Conservation (phyloP, 2,797 vertebrate species). For the Leptatherina wallacei region DNA sequence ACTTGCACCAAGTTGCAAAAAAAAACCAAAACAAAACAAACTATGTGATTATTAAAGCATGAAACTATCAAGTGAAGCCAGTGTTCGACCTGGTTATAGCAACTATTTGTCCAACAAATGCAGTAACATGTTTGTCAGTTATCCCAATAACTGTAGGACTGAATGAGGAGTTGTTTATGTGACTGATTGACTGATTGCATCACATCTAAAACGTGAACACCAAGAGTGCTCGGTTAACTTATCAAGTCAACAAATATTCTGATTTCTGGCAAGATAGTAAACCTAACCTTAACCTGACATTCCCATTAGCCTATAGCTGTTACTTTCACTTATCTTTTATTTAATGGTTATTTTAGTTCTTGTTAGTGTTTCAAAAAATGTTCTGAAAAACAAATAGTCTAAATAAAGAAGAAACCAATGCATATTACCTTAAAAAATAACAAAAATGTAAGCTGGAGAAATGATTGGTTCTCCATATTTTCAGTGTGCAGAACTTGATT, state of each 20-base stretch:
- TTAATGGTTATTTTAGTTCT: neutral
- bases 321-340: neutral
- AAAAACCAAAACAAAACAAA: neutral
- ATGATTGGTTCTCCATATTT: too few relatives aligned
- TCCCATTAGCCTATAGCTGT: neutral
- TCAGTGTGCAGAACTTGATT: too few relatives aligned
- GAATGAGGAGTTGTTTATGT: neutral
- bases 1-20: neutral
- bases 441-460: too few relatives aligned
- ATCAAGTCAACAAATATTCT: neutral
- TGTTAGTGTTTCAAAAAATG: too few relatives aligned
- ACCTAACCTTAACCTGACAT: neutral
- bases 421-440: too few relatives aligned
- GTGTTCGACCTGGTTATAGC: neutral
- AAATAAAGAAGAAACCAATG: neutral
- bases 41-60: too few relatives aligned
- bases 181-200: neutral
- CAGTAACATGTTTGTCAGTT: neutral
- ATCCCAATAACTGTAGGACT: neutral
- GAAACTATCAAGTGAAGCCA: too few relatives aligned
- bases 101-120: neutral
- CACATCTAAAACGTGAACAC: neutral
- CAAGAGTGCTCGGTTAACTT: neutral
- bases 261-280: neutral
- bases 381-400: neutral